Percentiles rank a stretch among this genome's conserved stretches.
These are phyloP conservation scores for Geotrypetes seraphini DNA, from an alignment of 2,797 vertebrate species.

Conservation along the genomic window DNA sequence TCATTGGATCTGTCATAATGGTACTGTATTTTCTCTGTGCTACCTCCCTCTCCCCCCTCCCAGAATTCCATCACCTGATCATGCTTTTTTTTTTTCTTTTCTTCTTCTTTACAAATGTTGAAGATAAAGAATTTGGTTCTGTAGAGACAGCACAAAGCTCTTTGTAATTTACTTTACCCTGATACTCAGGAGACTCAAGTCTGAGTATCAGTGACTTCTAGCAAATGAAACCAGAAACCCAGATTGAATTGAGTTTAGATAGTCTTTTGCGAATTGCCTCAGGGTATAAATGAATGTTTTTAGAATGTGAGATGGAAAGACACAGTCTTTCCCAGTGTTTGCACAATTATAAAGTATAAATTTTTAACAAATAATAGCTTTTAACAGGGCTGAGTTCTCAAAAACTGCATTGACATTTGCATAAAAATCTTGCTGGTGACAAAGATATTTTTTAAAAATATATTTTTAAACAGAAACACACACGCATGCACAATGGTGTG, in stretches of 20 bases:
- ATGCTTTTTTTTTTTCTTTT: neutral
- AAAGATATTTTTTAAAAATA: neutral
- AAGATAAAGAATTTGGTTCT: conserved; percentile 7
- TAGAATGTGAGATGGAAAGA: conserved; percentile 2
- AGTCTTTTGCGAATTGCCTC: conserved; percentile 1
- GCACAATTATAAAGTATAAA: neutral
- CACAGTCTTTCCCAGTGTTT: conserved; percentile 1
- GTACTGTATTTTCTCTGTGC: neutral
- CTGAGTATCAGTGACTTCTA: conserved; percentile 2
- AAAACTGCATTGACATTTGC: neutral
- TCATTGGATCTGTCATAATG: conserved; percentile 3
- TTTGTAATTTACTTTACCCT: conserved; percentile 15
- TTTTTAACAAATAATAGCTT: conserved; percentile 20
- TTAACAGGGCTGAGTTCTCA: no score
- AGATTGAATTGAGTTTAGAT: conserved; percentile 6
- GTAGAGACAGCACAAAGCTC: neutral
- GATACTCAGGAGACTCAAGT: neutral
- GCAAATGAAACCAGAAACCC: conserved; percentile 2
- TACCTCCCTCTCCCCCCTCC: conserved; percentile 14
- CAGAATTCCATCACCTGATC: neutral
- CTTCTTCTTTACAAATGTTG: conserved; percentile 9
- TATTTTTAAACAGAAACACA: conserved; percentile 1
- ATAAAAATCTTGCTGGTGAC: neutral
- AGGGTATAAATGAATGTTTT: conserved; percentile 1
- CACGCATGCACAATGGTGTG: no score